Conservation (phyloP, 2,888 invertebrate genomes). For the Strigamia crassipes region DNA sequence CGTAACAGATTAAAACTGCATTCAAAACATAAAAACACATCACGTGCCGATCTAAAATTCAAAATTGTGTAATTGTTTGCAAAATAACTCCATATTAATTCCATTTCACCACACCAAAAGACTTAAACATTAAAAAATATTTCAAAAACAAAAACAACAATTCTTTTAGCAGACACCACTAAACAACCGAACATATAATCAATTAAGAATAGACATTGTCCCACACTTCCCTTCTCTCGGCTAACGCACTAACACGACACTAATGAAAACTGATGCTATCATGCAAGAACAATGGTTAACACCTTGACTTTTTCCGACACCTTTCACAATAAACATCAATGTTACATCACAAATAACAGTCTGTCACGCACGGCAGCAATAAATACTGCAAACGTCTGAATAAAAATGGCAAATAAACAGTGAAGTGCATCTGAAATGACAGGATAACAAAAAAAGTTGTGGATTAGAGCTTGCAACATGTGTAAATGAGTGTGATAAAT, state of each 20-base stretch:
- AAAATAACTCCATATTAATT: too few relatives aligned
- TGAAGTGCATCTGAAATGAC: background rate
- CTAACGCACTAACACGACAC: background rate
- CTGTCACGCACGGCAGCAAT: background rate
- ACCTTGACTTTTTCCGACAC: background rate
- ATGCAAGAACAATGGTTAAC: background rate
- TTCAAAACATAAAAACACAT: too few relatives aligned
- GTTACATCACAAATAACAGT: constrained; percentile 2
- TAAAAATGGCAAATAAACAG: background rate
- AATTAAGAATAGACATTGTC: background rate
- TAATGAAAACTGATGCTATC: constrained; percentile 31
- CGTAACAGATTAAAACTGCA: too few relatives aligned
- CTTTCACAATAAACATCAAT: constrained; percentile 14
- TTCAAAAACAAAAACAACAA: too few relatives aligned
- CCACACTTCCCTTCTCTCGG: background rate
- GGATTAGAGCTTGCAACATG: background rate
- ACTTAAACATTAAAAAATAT: too few relatives aligned
- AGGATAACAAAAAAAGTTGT: background rate
- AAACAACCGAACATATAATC: background rate
- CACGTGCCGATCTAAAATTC: too few relatives aligned
- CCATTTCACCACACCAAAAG: too few relatives aligned
- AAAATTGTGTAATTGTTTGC: too few relatives aligned
- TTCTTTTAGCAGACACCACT: background rate
- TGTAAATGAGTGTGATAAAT: constrained; percentile 24
- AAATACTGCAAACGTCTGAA: background rate